Base-by-base conservation (phyloP, 2,113 vertebrate species). In the Zapornia atra region DNA sequence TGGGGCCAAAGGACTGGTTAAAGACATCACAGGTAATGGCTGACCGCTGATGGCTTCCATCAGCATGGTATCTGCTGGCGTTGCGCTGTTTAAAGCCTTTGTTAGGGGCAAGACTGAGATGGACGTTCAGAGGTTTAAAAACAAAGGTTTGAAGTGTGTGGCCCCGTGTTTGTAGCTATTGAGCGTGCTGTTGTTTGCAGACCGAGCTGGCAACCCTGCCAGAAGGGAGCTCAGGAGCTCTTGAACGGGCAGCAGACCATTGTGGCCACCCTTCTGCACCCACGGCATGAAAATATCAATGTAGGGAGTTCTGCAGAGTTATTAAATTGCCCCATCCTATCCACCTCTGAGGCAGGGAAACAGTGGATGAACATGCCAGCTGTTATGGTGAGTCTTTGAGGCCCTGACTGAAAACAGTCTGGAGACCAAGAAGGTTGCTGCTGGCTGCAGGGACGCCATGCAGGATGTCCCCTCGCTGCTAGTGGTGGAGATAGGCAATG, bases 21-120 rank as follows among this genome's bases (percentile, higher is more conserved):
- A 98, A 98, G 98, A 98, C 98, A 94, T 98, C 97, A 98, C 98
- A 99, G 98, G 99, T 99, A 99, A 99, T 72, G 82, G 97, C 96
- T 94, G 93, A 59, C 59, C 87, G 90, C 96, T 93, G 75, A 31
- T 68, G 77, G 70, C 63, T 86, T 53, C 56, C 64, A 64, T 53
- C 71, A 86, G 92, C 91, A 92, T 91, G 94, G 96, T 88, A 53
- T 79, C 86, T 31, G 96, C 97, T 96, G 86, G 91, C n/a, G 4
- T 86, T 94, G 73, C 3, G 20, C 77, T 80, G 63, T 93, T 88
- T 36, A 87, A 86, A 90, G 86, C 26, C 14, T 94, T 70, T 38
- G 83, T 15, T 46, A 94, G 86, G 77, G 56, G 33, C n/a, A 20
- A 82, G 82, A 90, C 91, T 88, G 90, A 97, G 96, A 97, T 98